Conservation (phyloP, 2,797 vertebrate genomes). For the Danio aesculapii region DNA sequence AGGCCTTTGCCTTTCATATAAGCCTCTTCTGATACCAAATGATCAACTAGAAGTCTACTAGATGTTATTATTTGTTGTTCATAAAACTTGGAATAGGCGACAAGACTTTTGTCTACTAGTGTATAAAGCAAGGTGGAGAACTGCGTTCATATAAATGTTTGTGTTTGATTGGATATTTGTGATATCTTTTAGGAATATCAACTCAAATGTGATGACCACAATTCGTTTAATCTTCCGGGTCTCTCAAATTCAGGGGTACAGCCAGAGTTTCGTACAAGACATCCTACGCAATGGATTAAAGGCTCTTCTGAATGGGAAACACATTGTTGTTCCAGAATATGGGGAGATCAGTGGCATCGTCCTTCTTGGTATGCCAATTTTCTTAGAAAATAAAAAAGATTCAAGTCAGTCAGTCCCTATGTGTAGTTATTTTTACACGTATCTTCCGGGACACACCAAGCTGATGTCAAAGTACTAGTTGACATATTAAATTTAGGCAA, state of each 20-base stretch:
- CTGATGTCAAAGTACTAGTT: too few species aligned
- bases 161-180: neutral
- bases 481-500: too few species aligned
- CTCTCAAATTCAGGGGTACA: constrained; percentile 76
- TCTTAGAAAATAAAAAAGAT: too few species aligned
- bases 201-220: constrained; percentile 81
- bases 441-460: too few species aligned
- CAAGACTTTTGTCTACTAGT: too few species aligned
- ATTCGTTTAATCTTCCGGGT: constrained; percentile 83
- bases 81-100: too few species aligned
- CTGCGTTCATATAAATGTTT: neutral
- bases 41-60: too few species aligned
- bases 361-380: constrained; percentile 78
- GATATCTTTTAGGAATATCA: constrained; percentile 77
- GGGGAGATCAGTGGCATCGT: constrained; percentile 83
- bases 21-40: too few species aligned
- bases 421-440: too few species aligned
- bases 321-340: constrained; percentile 78
- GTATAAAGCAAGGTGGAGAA: neutral
- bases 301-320: constrained; percentile 74
- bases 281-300: constrained; percentile 81
- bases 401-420: too few species aligned
- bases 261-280: constrained; percentile 79
- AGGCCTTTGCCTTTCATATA: too few species aligned
- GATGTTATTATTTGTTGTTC: too few species aligned